Evolutionary conservation across 1,140 invertebrate genomes (phyloP), one percentile per base, ranked within the genome.

Genomic region (Phortica variegata): DNA sequence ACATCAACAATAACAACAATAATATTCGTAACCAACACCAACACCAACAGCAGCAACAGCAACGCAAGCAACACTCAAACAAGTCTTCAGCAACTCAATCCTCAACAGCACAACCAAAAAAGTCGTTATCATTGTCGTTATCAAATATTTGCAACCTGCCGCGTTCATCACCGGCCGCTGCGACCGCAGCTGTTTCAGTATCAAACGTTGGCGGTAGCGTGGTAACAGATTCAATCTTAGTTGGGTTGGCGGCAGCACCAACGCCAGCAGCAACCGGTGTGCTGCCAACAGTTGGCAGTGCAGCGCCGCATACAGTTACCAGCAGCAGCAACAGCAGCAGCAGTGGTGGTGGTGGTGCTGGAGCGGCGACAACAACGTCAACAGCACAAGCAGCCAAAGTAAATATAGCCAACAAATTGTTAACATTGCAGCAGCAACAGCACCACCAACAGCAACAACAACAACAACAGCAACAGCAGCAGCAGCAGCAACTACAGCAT

Each of bases 131-230:
- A 59, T 40, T 58, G 49, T 34, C 55, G 55, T 49, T 57, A 54
- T 57, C 52, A 63, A 59, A 43, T 47, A 56, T 72, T 55, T 75
- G 65, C 61, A 66, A 69, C 48, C 66, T 74, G 66, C 72, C 72
- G 49, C 61, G 66, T 31, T 61, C 68, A 54, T 75, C 72, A 43
- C 72, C 72, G 54, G 68, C 68, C 43, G 65, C 72, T 54, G 72
- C 68, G 39, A 75, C 72, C 49, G 72, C 72, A 61, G 68, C 72
- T 44, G 72, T 75, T 58, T 59, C 71, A 38, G 54, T 66, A 41
- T 53, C 68, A 46, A 59, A 56, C 52, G 48, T 51, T 58, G 65
- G 62, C 58, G 58, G 60, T 37, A 56, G 61, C 50, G 53, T 51
- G 46, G 53, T 61, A 55, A 58, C 50, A 53, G 57, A 49, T 15